phyloP scores from a whole-genome alignment of 2,888 invertebrate species.

The Hydrotaea cyrtoneurina region DNA sequence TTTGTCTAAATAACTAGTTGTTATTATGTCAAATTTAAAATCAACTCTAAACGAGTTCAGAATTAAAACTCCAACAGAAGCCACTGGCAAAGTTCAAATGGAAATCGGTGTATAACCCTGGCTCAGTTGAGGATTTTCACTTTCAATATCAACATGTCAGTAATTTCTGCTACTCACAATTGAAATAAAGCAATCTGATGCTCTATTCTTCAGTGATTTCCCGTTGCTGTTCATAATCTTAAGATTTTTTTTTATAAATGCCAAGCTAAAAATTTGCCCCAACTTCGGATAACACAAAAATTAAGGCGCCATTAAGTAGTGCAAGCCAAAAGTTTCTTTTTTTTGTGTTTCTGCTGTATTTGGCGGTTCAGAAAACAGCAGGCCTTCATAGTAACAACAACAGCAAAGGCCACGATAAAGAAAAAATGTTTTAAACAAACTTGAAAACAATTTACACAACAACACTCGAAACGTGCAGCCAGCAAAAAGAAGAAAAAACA shows the following conservation, averaged over 20 bases:
- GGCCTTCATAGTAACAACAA: conserved; percentile 48
- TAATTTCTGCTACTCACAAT: too few species aligned
- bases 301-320: conserved; percentile 59
- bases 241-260: neutral
- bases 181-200: too few species aligned
- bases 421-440: conserved; percentile 24
- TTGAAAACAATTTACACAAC: conserved; percentile 47
- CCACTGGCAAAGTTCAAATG: neutral
- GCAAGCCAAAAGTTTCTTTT: conserved; percentile 1
- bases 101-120: too few species aligned
- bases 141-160: too few species aligned
- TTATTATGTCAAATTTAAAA: neutral
- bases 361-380: conserved; percentile 47
- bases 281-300: conserved; percentile 37
- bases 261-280: neutral
- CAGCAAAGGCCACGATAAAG: conserved; percentile 13
- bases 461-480: conserved; percentile 15
- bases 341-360: conserved; percentile 41
- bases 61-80: too few species aligned
- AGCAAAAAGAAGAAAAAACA: neutral
- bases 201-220: too few species aligned
- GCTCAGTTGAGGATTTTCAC: too few species aligned
- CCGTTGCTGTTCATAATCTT: too few species aligned
- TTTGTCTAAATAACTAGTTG: too few species aligned
- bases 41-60: neutral